Percentiles rank a stretch among this genome's conserved stretches.
Evolutionary conservation across 2,113 vertebrate species (phyloP).

Genomic region (Genyomyrus donnyi): DNA sequence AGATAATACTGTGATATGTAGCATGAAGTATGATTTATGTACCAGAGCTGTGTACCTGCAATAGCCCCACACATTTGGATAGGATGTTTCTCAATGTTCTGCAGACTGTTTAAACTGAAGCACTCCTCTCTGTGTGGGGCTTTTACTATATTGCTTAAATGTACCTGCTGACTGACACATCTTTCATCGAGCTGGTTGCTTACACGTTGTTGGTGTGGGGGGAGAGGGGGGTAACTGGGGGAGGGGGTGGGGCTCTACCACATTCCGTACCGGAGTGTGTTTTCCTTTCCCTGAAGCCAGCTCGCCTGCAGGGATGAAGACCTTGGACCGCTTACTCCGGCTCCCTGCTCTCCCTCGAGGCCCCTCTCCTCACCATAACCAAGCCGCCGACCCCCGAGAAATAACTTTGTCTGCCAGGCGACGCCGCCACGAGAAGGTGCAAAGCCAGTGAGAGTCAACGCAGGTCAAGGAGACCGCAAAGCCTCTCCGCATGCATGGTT

Average conservation of each 20-base stretch:
- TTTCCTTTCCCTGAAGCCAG: background rate
- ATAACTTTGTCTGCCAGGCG: constrained; percentile 1
- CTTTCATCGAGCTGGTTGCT: constrained; percentile 16
- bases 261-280: constrained; percentile 19
- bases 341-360: background rate
- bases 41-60: background rate
- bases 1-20: background rate
- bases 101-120: background rate
- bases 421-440: background rate
- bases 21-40: background rate
- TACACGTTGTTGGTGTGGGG: background rate
- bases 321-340: background rate
- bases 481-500: background rate
- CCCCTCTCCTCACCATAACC: constrained; percentile 12
- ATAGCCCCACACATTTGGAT: background rate
- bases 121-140: background rate
- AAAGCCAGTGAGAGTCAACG: background rate
- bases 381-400: background rate
- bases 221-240: background rate
- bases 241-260: background rate
- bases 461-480: background rate
- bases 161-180: constrained; percentile 23
- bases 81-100: background rate
- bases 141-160: background rate
- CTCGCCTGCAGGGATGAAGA: background rate